Conservation (phyloP, 2,797 vertebrate genomes). For the Coranthus polyacanthus region DNA sequence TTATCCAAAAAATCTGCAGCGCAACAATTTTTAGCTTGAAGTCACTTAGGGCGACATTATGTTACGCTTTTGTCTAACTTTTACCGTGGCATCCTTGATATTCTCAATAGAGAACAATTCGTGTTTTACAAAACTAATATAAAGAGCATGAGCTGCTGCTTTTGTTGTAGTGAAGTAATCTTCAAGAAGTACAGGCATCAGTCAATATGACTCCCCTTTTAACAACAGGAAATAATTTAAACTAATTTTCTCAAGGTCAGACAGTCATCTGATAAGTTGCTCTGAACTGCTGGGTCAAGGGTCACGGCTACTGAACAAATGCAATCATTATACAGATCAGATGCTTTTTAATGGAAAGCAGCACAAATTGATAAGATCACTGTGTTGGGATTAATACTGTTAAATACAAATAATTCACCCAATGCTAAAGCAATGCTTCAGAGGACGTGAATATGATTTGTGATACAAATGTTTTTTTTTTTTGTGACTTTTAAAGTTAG, state of each 20-base stretch:
- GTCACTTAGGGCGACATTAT: neutral
- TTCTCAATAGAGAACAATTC: constrained; percentile 25
- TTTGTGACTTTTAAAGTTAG: neutral
- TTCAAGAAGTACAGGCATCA: constrained; percentile 60
- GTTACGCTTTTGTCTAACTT: neutral
- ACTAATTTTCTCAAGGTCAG: constrained; percentile 92
- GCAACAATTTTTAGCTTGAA: neutral
- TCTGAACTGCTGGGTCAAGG: constrained; percentile 83
- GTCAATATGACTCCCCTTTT: constrained; percentile 80
- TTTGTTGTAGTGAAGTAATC: constrained; percentile 27
- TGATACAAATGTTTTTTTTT: constrained; percentile 3
- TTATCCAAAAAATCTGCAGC: constrained; percentile 18
- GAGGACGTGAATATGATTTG: neutral
- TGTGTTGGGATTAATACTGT: constrained; percentile 39
- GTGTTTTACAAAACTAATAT: constrained; percentile 15
- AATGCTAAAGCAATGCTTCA: neutral
- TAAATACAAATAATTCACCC: constrained; percentile 28
- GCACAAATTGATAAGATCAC: constrained; percentile 47
- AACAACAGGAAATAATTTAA: constrained; percentile 92
- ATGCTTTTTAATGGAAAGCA: constrained; percentile 69
- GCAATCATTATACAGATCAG: constrained; percentile 86
- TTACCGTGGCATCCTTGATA: neutral
- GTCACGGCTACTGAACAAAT: constrained; percentile 86
- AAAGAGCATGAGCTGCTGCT: neutral
- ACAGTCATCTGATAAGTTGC: constrained; percentile 89